A percentile compares a stretch with the other conserved stretches of the same genome.
Conservation (phyloP, 2,113 vertebrate species). For the Ovibos moschatus region DNA sequence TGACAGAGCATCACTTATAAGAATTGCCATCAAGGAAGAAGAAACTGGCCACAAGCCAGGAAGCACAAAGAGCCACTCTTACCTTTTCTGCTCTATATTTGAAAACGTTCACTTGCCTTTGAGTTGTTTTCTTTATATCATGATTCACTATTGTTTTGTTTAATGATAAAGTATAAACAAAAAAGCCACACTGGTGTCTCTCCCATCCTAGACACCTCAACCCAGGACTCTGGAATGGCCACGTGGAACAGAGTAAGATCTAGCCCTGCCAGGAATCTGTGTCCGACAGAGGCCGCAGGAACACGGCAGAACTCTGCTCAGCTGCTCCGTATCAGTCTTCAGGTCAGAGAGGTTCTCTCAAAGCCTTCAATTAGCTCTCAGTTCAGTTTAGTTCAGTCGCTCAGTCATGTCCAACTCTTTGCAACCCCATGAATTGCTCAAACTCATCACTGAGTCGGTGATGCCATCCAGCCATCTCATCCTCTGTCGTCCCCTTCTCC, state of each 20-base stretch:
- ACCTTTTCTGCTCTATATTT: background rate
- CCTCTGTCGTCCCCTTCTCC: no score
- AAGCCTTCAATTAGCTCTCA: background rate
- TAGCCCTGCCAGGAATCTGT: background rate
- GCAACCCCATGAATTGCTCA: background rate
- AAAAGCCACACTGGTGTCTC: background rate
- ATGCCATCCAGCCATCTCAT: no score
- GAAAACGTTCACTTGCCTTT: background rate
- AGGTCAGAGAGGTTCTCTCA: background rate
- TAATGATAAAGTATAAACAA: background rate
- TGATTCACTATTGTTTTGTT: background rate
- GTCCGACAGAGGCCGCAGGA: background rate
- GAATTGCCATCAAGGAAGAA: conserved; percentile 26
- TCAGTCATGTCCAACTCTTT: background rate
- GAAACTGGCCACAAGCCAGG: background rate
- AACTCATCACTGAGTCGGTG: no score
- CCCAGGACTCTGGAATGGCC: background rate
- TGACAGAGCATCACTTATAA: conserved; percentile 32
- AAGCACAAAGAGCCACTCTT: background rate
- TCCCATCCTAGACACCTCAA: background rate
- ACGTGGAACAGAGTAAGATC: background rate
- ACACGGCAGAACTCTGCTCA: background rate
- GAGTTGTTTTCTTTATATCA: background rate
- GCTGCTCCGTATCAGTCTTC: rapidly evolving
- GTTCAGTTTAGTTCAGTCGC: no score